These are phyloP conservation scores for Girardia tigrina DNA, from an alignment of 2,888 invertebrate genomes.

Conservation along the genomic window DNA sequence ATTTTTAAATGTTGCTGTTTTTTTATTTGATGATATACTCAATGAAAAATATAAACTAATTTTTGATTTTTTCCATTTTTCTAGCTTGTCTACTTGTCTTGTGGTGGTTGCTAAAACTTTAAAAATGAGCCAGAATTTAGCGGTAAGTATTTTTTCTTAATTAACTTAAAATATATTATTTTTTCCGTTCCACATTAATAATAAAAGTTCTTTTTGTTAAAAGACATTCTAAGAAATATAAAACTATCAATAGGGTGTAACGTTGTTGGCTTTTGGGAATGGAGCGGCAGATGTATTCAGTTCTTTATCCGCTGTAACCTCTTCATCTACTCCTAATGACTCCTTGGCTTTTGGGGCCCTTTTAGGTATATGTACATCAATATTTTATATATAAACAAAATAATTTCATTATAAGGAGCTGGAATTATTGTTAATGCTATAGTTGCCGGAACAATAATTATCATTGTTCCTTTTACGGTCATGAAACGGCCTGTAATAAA, in stretches of 20 bases:
- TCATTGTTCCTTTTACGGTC: constrained; percentile 54
- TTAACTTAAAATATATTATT: too few species aligned
- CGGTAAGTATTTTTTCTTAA: too few species aligned
- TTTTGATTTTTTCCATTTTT: constrained; percentile 29
- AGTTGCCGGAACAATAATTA: constrained; percentile 55
- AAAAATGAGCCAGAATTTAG: constrained; percentile 51
- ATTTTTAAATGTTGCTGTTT: too few species aligned
- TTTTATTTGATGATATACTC: too few species aligned
- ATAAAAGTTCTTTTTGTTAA: too few species aligned
- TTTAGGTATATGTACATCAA: constrained; percentile 40
- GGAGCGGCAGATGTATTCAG: constrained; percentile 61
- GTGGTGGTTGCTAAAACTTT: constrained; percentile 51
- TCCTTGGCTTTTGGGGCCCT: constrained; percentile 49
- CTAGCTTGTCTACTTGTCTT: constrained; percentile 50
- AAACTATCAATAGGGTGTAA: constrained; percentile 58
- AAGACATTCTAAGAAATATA: too few species aligned
- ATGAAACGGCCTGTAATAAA: constrained; percentile 54
- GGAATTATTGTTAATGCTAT: constrained; percentile 57
- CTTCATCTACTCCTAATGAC: constrained; percentile 46
- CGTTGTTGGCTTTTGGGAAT: constrained; percentile 61
- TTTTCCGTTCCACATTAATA: too few species aligned
- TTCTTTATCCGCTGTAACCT: constrained; percentile 54
- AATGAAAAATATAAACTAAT: too few species aligned
- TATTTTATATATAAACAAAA: not conserved
- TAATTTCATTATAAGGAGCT: constrained; percentile 53